Conservation (phyloP, 2,797 vertebrate species). For the Macrochelys suwanniensis region DNA sequence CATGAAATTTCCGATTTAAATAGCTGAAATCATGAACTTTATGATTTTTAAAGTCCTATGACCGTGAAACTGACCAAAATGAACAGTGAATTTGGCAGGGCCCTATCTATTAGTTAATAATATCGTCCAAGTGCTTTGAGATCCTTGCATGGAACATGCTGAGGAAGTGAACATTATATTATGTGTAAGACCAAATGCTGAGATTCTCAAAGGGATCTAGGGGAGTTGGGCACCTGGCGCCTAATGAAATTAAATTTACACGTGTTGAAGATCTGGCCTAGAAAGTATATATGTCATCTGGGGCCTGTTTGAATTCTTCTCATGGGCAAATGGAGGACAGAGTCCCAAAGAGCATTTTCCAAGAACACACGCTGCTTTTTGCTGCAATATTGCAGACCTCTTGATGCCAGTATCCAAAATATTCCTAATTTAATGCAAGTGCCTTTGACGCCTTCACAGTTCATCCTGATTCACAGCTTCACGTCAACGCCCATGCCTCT, state of each 20-base stretch:
- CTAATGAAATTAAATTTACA: rapidly evolving
- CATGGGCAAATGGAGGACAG: not conserved
- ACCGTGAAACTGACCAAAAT: no score
- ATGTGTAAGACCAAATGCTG: not conserved
- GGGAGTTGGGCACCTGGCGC: not conserved
- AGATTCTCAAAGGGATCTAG: not conserved
- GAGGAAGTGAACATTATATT: not conserved
- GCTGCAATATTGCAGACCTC: not conserved
- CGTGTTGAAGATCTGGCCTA: not conserved
- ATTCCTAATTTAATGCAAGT: not conserved
- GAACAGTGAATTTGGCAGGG: no score
- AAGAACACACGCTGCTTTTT: not conserved
- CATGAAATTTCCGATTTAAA: no score
- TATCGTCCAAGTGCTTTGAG: not conserved
- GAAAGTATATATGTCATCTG: rapidly evolving
- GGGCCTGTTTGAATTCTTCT: not conserved
- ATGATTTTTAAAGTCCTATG: no score
- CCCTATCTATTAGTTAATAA: not conserved
- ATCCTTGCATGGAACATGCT: not conserved
- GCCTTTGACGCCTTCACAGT: not conserved
- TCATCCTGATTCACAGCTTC: not conserved
- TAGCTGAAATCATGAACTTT: no score
- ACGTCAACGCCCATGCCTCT: not conserved
- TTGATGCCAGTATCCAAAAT: not conserved
- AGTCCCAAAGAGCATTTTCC: not conserved